Base-by-base conservation (phyloP, 2,113 vertebrate species). In the Cichladusa arquata region DNA sequence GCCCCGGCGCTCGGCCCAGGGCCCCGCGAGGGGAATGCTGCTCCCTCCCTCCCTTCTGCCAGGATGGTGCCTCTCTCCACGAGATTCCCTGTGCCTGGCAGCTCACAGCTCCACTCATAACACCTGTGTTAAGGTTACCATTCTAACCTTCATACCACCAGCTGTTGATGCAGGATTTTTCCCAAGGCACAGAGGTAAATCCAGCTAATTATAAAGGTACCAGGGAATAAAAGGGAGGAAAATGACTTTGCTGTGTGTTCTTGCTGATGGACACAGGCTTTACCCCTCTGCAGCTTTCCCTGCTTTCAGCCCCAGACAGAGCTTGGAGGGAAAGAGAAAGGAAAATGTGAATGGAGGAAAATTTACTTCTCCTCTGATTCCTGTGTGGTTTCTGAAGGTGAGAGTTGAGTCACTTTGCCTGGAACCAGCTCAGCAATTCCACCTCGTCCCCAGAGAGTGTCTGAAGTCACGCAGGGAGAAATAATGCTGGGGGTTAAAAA, bases 401-500 rank as follows among this genome's bases (percentile, higher is more conserved):
- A 95, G 90, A 44, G 77, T 91, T 73, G 93, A 93, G 79, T 96
- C 93, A 91, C 82, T 95, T 94, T 93, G 90, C 60, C 81, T 74
- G 58, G 70, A 86, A 94, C 95, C 54, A 93, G 84, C 93, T 95
- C 93, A 97, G 94, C 93, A 94, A 51, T 97, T 96, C 77, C 69
- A 45, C 48, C 72, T 77, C 8, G 6, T 95, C 95, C 88, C 91
- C 34, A 2, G 86, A 90, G 94, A 93, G 56, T 19, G 38, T 79
- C 94, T 73, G 86, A 88, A 96, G 93, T 88, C 88, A 92, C 34
- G 19, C 88, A 88, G 91, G 95, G 95, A 94, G 94, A 80, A 94
- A 71, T 78, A 95, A 78, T 34, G 81, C 90, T 65, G 14, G 61
- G 86, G 94, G 86, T 97, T 96, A 97, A 95, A 97, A 97, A 97